phyloP scores from a whole-genome alignment of 2,113 vertebrate species.

The Rhinolophus ferrumequinum region DNA sequence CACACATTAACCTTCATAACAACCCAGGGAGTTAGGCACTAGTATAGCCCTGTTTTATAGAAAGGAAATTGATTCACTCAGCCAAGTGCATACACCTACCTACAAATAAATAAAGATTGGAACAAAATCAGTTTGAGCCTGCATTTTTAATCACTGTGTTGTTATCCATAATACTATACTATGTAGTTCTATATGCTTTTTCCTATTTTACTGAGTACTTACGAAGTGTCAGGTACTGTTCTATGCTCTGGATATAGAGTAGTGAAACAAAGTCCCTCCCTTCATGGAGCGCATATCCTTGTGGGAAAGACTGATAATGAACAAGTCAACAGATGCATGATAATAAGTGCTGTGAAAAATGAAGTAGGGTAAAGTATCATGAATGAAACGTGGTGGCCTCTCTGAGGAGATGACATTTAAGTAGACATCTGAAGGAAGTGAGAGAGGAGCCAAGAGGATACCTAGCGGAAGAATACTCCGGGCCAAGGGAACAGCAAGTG shows the following conservation, averaged over 20 bases:
- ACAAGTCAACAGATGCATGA: background rate
- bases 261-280: background rate
- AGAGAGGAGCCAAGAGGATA: constrained; percentile 43
- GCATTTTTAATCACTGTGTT: background rate
- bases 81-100: background rate
- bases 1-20: background rate
- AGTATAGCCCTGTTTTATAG: background rate
- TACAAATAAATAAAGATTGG: constrained; percentile 29
- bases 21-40: background rate
- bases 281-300: background rate
- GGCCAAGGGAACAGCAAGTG: constrained; percentile 19
- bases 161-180: background rate
- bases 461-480: background rate
- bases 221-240: background rate
- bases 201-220: background rate
- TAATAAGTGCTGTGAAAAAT: background rate
- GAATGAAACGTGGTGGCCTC: background rate
- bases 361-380: background rate
- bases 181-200: background rate
- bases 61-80: background rate
- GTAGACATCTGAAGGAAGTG: constrained; percentile 1
- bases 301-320: background rate
- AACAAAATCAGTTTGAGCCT: background rate
- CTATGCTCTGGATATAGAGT: background rate
- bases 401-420: background rate